Evolutionary conservation across 2,113 vertebrate species (phyloP), one percentile per base, ranked within the genome.

Genomic region (Nibea albiflora): DNA sequence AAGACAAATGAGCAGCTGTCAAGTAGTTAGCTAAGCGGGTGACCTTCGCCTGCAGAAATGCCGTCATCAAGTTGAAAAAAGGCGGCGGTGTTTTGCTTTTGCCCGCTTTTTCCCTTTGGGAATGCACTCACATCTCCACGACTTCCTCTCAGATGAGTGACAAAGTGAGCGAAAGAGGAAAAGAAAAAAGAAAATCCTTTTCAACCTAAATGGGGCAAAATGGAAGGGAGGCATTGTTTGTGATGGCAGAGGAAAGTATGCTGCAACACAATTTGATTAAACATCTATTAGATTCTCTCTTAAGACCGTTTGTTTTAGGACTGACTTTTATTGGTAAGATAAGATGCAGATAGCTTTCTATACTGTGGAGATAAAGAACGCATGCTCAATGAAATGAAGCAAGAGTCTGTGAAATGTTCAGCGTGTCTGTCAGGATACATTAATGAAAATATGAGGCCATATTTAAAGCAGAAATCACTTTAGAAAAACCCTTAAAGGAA

Each of bases 1-100:
- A 88, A 90, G 89, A 90, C 88, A 92, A 93, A 93, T 77, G 85
- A 93, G 78, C 86, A 92, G 83, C 92, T 90, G 88, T 91, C 91
- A 90, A 89, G 69, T 76, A 86, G 83, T 91, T 88, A 93, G 77
- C 80, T 86, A 71, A 39, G 39, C 22, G 1, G 35, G 35, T 65
- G 83, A 81, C 80, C 69, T 88, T 78, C 67, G 42, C 80, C 71
- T 54, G 20, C 16, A 87, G 79, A 84, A 84, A 90, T 69, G 77
- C 71, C 44, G 5, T 85, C 80, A 75, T 81, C 84, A 71, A 35
- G 28, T 72, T 17, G 53, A 50, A 79, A 87, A 39, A 86, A 86
- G 31, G 78, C 61, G 20, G 19, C 79, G 64, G 17, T 83, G 74
- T 72, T 90, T 81, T 85, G 42, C 67, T 85, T 88, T 81, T 69